Conservation (phyloP, 2,797 vertebrate species). For the Somateria mollissima region DNA sequence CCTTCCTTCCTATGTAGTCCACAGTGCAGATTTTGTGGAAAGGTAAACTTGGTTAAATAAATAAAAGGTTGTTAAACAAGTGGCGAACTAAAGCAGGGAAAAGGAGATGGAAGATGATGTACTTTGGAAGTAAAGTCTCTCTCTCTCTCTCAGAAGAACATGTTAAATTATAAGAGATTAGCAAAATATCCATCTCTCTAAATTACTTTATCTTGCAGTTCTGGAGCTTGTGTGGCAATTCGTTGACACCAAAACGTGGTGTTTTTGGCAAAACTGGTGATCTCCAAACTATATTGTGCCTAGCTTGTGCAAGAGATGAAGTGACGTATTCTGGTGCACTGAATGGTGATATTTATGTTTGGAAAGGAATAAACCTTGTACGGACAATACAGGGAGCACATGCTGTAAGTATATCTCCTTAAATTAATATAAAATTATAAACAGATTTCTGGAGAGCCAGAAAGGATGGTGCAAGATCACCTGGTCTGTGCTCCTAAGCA, state of each 20-base stretch:
- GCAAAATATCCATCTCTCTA: background rate
- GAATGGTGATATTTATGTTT: constrained; percentile 97
- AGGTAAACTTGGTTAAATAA: background rate
- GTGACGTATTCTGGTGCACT: constrained; percentile 97
- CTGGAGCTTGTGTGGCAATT: constrained; percentile 98
- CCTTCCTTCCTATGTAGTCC: background rate
- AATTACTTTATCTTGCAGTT: constrained; percentile 84
- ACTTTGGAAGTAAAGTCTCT: background rate
- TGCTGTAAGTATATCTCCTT: constrained; percentile 81
- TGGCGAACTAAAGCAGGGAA: background rate
- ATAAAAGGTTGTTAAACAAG: background rate
- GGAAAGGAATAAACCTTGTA: constrained; percentile 95
- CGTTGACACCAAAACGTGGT: constrained; percentile 94
- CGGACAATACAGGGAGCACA: constrained; percentile 96
- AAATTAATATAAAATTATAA: background rate
- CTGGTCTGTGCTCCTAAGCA: background rate
- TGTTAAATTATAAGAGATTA: background rate
- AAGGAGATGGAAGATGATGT: background rate
- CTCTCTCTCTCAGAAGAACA: background rate
- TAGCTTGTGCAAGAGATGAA: constrained; percentile 95
- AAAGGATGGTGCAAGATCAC: background rate
- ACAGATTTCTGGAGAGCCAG: background rate
- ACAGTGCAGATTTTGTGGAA: background rate
- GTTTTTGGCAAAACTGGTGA: constrained; percentile 98
- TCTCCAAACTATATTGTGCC: constrained; percentile 97